Percentiles rank a stretch among this genome's conserved stretches.
These are phyloP conservation scores for Apus apus DNA, from an alignment of 2,113 vertebrate species.

Conservation along the genomic window DNA sequence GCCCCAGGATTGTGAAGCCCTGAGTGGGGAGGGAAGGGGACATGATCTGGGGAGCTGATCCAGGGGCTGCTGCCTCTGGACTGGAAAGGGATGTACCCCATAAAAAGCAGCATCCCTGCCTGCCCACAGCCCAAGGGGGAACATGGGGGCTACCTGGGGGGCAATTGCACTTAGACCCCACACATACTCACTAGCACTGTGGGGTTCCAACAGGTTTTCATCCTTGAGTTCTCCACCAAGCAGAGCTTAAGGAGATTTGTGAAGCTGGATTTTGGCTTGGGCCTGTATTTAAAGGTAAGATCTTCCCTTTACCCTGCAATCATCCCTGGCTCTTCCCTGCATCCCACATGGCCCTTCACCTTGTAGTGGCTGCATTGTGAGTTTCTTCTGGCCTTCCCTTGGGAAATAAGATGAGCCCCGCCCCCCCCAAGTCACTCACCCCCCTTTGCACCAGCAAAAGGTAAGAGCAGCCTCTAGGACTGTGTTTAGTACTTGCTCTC, in stretches of 20 bases:
- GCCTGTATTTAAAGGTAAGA: background rate
- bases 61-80: accelerated
- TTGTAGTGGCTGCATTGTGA: accelerated
- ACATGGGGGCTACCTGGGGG: too few relatives aligned
- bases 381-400: background rate
- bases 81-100: background rate
- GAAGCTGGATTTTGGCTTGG: background rate
- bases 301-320: background rate
- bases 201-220: too few relatives aligned
- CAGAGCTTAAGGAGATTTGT: background rate
- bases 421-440: accelerated
- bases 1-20: accelerated
- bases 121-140: too few relatives aligned
- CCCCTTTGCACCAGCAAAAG: background rate
- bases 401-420: background rate
- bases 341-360: accelerated
- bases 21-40: background rate
- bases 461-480: accelerated
- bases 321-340: background rate
- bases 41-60: too few relatives aligned
- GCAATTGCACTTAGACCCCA: too few relatives aligned
- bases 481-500: background rate
- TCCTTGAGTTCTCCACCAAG: background rate
- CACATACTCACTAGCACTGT: accelerated
- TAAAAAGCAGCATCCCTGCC: background rate